Evolutionary conservation across 2,888 invertebrate species (phyloP), one percentile per base, ranked within the genome.

Genomic region (Congeria kusceri): DNA sequence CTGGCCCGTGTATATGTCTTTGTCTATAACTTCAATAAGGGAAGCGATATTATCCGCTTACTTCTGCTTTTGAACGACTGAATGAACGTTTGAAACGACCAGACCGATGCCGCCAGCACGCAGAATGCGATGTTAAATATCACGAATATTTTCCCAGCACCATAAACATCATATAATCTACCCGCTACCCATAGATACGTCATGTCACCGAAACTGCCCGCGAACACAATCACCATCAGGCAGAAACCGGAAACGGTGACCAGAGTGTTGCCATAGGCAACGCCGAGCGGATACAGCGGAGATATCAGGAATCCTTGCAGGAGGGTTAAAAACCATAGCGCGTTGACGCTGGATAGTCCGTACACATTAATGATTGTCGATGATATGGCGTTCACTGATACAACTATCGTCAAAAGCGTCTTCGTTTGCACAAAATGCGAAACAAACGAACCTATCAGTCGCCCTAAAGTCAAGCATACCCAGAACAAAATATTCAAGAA

Each of bases 401-500:
- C 49, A 0, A 73, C 46, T 2, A 66, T 32, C 4, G 58, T 58
- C n/a, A 80, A 59, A 9, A 80, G 32, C 18, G 47, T 66, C 15
- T 61, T 47, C 9, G 76, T 32, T 3, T 58, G 63, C 13, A 80
- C 29, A 29, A 53, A 66, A n/a, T 65, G 32, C 15, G 80, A 53
- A 27, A 72, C 29, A 25, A 80, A n/a, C n/a, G 64, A 58, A 9
- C 73, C 67, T 18, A 59, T 44, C n/a, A 80, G 62, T 13, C 80
- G 68, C 9, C 80, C 80, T 1, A 58, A 5, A 3, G 80, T 77
- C 28, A 80, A 56, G 49, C 77, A 66, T 0, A 69, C n/a, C 80
- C 80, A 80, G 28, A 77, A 80, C 1, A 59, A 18, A 3, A 70
- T 73, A 23, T 80, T 73, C 0, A 80, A 32, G 28, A 73, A 73